phyloP scores from a whole-genome alignment of 2,888 invertebrate species.

The Meiosimyza decipiens region DNA sequence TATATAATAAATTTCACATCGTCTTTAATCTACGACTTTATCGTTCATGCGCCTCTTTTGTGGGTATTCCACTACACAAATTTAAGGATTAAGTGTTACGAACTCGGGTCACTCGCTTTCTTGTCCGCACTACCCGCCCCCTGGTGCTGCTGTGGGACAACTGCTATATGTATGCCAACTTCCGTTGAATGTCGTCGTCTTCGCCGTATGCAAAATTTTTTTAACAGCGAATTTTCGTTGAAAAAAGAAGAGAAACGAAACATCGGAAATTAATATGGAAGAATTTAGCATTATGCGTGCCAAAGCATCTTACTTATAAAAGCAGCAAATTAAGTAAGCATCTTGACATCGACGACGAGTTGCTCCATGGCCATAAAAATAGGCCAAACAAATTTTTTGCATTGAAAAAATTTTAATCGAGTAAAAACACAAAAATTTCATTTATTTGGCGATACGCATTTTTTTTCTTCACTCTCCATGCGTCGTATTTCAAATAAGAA shows the following conservation, averaged over 20 bases:
- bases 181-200: not conserved
- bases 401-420: not conserved
- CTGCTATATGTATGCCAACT: not conserved
- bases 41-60: not conserved
- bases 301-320: not conserved
- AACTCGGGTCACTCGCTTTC: not conserved
- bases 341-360: not conserved
- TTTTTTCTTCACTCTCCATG: not conserved
- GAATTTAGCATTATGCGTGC: not conserved
- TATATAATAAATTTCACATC: not conserved
- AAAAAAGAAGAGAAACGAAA: not conserved
- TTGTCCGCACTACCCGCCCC: too few species aligned
- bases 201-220: not conserved
- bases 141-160: too few species aligned
- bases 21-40: not conserved
- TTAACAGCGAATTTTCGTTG: not conserved
- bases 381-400: not conserved
- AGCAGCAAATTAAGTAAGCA: too few species aligned
- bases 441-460: too few species aligned
- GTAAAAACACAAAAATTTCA: not conserved
- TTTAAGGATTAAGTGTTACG: constrained; percentile 14
- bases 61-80: constrained; percentile 3
- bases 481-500: not conserved
- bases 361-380: not conserved
- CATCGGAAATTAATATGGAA: not conserved